Conservation (phyloP, 2,797 vertebrate genomes). For the Hypotaenidia okinawae region DNA sequence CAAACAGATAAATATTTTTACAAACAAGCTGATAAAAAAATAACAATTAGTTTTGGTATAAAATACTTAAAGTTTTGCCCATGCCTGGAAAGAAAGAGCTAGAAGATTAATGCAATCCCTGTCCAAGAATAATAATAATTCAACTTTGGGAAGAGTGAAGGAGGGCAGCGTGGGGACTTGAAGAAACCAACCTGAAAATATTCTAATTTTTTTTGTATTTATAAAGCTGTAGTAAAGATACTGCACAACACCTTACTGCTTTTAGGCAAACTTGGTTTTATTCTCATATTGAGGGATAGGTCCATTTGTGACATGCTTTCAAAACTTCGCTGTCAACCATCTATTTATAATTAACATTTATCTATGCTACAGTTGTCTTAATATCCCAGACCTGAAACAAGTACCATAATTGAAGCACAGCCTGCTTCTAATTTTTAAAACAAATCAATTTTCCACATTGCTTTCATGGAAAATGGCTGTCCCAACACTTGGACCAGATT, state of each 20-base stretch:
- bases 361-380: background rate
- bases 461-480: background rate
- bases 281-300: background rate
- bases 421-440: background rate
- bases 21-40: background rate
- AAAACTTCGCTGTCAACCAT: background rate
- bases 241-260: background rate
- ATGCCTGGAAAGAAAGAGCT: background rate
- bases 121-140: background rate
- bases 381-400: background rate
- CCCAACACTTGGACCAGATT: background rate
- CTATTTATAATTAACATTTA: background rate
- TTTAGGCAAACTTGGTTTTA: background rate
- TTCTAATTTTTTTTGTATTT: background rate
- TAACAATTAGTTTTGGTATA: background rate
- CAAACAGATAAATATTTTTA: background rate
- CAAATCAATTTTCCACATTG: background rate
- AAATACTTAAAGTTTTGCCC: background rate
- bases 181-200: background rate
- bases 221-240: background rate
- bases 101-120: background rate
- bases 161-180: background rate
- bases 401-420: background rate
- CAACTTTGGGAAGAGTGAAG: background rate
- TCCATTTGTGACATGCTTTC: background rate